These are phyloP conservation scores for Heteronetta atricapilla DNA, from an alignment of 2,113 vertebrate genomes.

Conservation along the genomic window DNA sequence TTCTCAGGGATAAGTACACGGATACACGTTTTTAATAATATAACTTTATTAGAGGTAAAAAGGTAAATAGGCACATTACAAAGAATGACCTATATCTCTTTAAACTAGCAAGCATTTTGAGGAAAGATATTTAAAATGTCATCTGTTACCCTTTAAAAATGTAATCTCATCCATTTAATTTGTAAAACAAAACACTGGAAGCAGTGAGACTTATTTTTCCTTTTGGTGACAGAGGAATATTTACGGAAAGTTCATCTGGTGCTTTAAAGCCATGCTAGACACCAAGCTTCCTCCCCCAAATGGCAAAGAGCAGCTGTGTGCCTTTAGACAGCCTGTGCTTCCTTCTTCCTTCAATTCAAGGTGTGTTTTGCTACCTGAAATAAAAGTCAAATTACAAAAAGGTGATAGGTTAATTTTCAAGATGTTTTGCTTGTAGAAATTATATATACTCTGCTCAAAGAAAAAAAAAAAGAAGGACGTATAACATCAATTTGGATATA, in stretches of 20 bases:
- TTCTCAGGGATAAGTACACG: neutral
- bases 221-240: too few relatives aligned
- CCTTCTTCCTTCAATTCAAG: fast-evolving
- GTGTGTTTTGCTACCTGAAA: neutral
- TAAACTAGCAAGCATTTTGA: neutral
- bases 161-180: neutral
- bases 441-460: neutral
- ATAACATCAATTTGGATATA: neutral
- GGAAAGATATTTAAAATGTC: neutral
- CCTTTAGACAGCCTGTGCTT: neutral
- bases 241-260: neutral
- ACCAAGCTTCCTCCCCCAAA: neutral
- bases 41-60: neutral
- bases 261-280: neutral
- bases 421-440: neutral
- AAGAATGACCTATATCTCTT: neutral
- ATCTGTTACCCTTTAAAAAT: neutral
- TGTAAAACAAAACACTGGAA: neutral
- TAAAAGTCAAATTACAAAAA: neutral
- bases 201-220: neutral
- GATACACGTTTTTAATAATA: too few relatives aligned
- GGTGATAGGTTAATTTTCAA: neutral
- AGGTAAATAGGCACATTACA: neutral
- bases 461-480: neutral
- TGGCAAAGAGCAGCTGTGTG: neutral